Base-by-base conservation (phyloP, 1,140 invertebrate species). In the Myzus persicae region DNA sequence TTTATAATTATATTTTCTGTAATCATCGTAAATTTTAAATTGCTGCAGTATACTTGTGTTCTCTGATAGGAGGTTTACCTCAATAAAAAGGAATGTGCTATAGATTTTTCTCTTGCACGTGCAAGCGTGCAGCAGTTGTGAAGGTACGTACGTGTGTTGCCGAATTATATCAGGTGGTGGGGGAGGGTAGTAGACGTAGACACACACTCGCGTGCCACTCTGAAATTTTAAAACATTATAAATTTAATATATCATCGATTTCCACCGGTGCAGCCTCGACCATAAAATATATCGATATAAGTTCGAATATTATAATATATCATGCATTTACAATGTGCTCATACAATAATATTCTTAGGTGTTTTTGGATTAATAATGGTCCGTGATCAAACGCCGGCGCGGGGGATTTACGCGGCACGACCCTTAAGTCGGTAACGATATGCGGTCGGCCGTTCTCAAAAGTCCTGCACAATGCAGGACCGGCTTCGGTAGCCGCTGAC, bases 361-460 rank as follows among this genome's bases (percentile, higher is more conserved):
- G n/a, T 67, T n/a, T 48, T 76, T 36, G 59, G 59, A 76, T 76
- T 76, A 76, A 76, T 44, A 8, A 26, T 11, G 84, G 24, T 85
- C 84, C 91, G 91, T 93, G 91, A 54, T 85, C 36, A 81, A 36
- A 93, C 46, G 91, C 46, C 44, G 42, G 24, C 46, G 44, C 20
- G 31, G 36, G 51, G 91, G 91, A 93, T 93, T 92, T 85, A 40
- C 24, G 24, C 42, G n/a, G 31, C 40, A 20, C 38, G 38, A 42
- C n/a, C 91, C 91, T 20, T 85, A 93, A 93, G 91, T 93, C 36
- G 81, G 36, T 42, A 93, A 93, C 81, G 81, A 48, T 93, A 93
- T 93, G 91, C 91, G 91, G 26, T 85, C 91, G 76, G 36, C n/a
- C 46, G 81, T 85, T 26, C 46, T 26, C 31, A n/a, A 76, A 76